A percentile compares a stretch with the other conserved stretches of the same genome.
Conservation (phyloP, 92 coral and sea anemone genomes). For the Palythoa grandis region DNA sequence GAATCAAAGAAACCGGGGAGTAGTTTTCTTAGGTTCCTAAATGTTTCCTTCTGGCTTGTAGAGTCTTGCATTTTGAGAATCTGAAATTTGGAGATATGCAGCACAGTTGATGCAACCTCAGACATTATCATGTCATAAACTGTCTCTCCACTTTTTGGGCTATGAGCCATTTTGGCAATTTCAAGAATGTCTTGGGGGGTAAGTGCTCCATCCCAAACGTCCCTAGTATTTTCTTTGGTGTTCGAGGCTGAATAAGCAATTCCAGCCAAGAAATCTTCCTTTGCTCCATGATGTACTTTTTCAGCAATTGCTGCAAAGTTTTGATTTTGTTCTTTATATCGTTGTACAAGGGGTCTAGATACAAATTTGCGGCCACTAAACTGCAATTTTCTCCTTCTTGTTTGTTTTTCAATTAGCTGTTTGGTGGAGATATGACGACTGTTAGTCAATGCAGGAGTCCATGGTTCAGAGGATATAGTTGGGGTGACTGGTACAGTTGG, state of each 20-base stretch:
- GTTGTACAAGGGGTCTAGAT: constrained; percentile 36
- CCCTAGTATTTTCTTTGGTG: neutral
- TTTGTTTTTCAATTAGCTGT: neutral
- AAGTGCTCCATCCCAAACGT: constrained; percentile 35
- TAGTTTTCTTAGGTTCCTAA: neutral
- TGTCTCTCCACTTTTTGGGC: neutral
- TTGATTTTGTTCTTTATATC: constrained; percentile 39
- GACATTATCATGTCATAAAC: neutral
- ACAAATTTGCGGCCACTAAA: constrained; percentile 30
- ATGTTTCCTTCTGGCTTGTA: neutral
- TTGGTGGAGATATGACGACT: neutral
- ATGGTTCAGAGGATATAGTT: no score
- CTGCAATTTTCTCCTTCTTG: constrained; percentile 2
- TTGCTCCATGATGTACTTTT: constrained; percentile 51
- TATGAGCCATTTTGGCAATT: constrained; percentile 43
- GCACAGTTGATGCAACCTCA: neutral
- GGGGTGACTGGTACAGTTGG: neutral
- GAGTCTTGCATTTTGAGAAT: neutral
- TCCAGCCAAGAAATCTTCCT: constrained; percentile 48
- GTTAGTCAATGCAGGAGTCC: no score
- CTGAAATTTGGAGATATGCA: neutral
- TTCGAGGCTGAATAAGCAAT: constrained; percentile 28
- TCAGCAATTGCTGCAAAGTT: constrained; percentile 32
- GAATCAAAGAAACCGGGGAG: neutral
- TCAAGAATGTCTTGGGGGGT: constrained; percentile 50